A percentile compares a stretch with the other conserved stretches of the same genome.
Conservation (phyloP, 2,888 invertebrate genomes). For the Netelia fuscicornis region DNA sequence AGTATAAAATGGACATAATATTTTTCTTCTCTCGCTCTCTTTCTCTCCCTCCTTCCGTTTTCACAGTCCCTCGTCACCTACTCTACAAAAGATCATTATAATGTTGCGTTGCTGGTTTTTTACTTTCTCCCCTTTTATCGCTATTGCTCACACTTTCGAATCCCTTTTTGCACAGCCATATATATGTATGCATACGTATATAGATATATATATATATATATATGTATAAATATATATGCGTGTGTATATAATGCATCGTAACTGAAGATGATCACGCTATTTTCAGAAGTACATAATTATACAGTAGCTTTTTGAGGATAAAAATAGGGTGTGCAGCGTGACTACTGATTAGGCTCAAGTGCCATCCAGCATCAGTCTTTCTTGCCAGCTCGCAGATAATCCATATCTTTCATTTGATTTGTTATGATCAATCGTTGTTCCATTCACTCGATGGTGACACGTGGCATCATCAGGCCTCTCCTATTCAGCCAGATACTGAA, state of each 20-base stretch:
- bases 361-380: conserved; percentile 80
- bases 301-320: conserved; percentile 63
- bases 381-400: conserved; percentile 72
- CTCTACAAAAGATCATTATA: conserved; percentile 44
- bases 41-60: conserved; percentile 54
- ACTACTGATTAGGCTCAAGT: conserved; percentile 75
- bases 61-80: conserved; percentile 30
- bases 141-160: conserved; percentile 42
- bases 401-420: conserved; percentile 54
- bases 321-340: conserved; percentile 72
- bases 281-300: conserved; percentile 74
- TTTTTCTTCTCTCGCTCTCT: conserved; percentile 50
- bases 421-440: conserved; percentile 60
- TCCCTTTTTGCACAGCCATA: conserved; percentile 64
- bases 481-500: conserved; percentile 91
- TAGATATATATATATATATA: too few relatives aligned
- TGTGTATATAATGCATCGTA: conserved; percentile 60
- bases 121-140: conserved; percentile 29
- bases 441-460: conserved; percentile 81
- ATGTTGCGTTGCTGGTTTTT: conserved; percentile 50
- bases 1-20: conserved; percentile 83
- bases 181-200: not conserved
- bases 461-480: conserved; percentile 81
- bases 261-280: conserved; percentile 51
- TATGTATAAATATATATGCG: conserved; percentile 56